A percentile compares a stretch with the other conserved stretches of the same genome.
Evolutionary conservation across 2,797 vertebrate species (phyloP).

Genomic region (Helicolenus hilgendorfi): DNA sequence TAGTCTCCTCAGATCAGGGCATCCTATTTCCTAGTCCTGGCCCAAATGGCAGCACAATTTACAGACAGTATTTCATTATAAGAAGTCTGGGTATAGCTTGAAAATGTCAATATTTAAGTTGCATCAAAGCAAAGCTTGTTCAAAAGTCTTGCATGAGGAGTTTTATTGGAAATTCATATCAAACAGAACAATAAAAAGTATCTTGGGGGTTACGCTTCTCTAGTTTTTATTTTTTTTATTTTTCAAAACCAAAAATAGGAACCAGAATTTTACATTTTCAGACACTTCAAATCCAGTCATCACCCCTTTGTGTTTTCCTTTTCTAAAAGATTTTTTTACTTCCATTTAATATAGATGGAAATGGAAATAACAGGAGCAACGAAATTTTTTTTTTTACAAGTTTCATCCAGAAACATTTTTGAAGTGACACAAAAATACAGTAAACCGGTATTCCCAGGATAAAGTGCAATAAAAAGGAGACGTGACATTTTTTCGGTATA

Average conservation of each 20-base stretch:
- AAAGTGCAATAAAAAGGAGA: slow-evolving; percentile 93
- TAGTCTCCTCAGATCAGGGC: too few species aligned
- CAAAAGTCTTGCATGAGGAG: too few species aligned
- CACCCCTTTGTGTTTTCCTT: slow-evolving; percentile 31
- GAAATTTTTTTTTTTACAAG: too few species aligned
- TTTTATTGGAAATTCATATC: too few species aligned
- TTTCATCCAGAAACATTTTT: slow-evolving; percentile 78
- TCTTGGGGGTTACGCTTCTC: slow-evolving; percentile 33
- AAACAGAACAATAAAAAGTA: too few species aligned
- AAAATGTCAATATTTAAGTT: too few species aligned
- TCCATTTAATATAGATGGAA: slow-evolving; percentile 63
- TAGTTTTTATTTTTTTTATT: slow-evolving; percentile 14
- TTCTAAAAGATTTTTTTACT: slow-evolving; percentile 30
- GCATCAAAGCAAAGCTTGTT: too few species aligned
- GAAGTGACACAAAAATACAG: slow-evolving; percentile 77
- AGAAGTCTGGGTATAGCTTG: neutral
- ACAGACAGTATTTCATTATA: too few species aligned
- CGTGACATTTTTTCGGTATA: slow-evolving; percentile 71
- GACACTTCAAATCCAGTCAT: slow-evolving; percentile 47
- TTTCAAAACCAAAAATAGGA: slow-evolving; percentile 35
- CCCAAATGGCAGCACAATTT: too few species aligned
- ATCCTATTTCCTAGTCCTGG: too few species aligned
- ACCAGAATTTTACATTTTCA: slow-evolving; percentile 51
- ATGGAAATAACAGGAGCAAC: slow-evolving; percentile 50
- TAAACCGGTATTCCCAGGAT: slow-evolving; percentile 85